These are phyloP conservation scores for Congeria kusceri DNA, from an alignment of 2,888 invertebrate genomes.

Conservation along the genomic window DNA sequence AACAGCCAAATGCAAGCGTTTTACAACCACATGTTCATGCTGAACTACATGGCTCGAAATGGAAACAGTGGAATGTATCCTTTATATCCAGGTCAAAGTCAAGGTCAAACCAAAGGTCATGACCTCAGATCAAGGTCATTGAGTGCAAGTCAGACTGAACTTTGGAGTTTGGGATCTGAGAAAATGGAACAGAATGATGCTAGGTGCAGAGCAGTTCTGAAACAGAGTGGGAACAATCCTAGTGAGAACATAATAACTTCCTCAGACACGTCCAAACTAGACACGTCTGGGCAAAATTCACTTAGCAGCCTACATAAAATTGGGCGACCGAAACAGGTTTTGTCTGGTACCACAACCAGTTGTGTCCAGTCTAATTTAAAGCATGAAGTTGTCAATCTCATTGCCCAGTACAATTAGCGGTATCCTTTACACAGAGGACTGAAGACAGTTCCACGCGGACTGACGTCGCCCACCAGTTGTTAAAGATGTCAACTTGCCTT, in stretches of 20 bases:
- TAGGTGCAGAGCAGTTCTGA: neutral
- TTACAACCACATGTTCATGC: slow-evolving; percentile 48
- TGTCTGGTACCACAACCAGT: neutral
- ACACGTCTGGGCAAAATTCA: neutral
- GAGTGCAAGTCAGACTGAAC: slow-evolving; percentile 4
- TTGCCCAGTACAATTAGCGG: neutral
- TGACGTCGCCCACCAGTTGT: slow-evolving; percentile 39
- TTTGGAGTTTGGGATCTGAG: neutral
- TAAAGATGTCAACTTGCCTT: no score
- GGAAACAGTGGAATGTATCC: slow-evolving; percentile 28
- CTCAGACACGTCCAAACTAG: no score
- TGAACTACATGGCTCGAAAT: slow-evolving; percentile 38
- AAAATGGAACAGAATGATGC: neutral
- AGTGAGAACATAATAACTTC: neutral
- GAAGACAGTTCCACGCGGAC: slow-evolving; percentile 14
- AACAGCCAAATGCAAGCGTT: slow-evolving; percentile 41
- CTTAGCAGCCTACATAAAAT: neutral
- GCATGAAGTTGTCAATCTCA: neutral
- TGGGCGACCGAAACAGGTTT: neutral
- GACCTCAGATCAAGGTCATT: neutral
- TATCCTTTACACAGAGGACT: neutral
- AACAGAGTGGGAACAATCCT: neutral
- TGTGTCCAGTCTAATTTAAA: neutral
- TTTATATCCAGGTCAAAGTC: slow-evolving; percentile 1
- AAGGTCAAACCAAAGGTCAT: slow-evolving; percentile 10